Percentiles rank a stretch among this genome's conserved stretches.
Conservation (phyloP, 2,797 vertebrate species). For the Hephaestus fuliginosus region DNA sequence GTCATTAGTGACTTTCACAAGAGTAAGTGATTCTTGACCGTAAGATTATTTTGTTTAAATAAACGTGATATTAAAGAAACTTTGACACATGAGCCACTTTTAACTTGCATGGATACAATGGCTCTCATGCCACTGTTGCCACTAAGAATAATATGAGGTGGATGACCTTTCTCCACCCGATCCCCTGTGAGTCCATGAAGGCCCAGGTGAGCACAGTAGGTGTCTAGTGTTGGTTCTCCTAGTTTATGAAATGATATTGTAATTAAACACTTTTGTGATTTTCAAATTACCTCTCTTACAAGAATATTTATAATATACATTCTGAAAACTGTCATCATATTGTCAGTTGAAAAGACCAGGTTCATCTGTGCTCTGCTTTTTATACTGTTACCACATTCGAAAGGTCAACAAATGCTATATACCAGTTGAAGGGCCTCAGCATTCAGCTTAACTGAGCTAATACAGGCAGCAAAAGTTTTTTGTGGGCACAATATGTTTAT, state of each 20-base stretch:
- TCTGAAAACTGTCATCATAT: too few relatives aligned
- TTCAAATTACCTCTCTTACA: not conserved
- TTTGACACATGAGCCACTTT: not conserved
- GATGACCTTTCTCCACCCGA: not conserved
- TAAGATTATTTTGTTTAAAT: not conserved
- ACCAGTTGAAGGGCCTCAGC: not conserved
- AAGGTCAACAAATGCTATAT: not conserved
- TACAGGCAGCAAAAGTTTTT: too few relatives aligned
- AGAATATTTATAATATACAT: too few relatives aligned
- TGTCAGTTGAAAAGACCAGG: too few relatives aligned
- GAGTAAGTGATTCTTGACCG: too few relatives aligned
- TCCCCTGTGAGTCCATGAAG: not conserved
- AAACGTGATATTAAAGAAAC: not conserved
- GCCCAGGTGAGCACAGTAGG: not conserved
- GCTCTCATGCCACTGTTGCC: not conserved
- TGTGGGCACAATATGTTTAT: too few relatives aligned
- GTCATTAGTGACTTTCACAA: too few relatives aligned
- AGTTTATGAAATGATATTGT: not conserved
- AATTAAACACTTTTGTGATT: not conserved
- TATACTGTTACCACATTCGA: not conserved
- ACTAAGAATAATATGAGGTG: not conserved
- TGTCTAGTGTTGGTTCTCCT: too few relatives aligned
- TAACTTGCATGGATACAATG: not conserved
- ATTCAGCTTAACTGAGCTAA: too few relatives aligned
- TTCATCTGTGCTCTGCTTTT: not conserved